These are phyloP conservation scores for Megaceryle maxima DNA, from an alignment of 2,113 vertebrate genomes.

Conservation along the genomic window DNA sequence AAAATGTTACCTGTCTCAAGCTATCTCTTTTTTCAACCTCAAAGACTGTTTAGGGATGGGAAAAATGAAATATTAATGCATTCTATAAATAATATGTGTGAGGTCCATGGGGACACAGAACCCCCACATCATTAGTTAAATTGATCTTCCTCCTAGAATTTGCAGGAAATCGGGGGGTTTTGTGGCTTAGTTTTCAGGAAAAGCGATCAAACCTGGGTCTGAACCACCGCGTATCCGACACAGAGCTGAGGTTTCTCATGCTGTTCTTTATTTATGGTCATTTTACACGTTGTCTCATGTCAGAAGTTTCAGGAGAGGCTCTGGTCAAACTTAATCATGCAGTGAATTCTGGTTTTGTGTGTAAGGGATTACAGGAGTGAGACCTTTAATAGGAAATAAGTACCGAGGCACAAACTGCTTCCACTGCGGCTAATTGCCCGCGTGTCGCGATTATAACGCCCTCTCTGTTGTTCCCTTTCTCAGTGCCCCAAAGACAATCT, in stretches of 20 bases:
- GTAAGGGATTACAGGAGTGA: not conserved
- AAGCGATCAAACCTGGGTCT: not conserved
- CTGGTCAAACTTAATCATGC: too few species aligned
- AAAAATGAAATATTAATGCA: slow-evolving; percentile 67
- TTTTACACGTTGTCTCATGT: rapidly evolving
- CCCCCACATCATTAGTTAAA: slow-evolving; percentile 63
- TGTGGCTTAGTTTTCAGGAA: not conserved
- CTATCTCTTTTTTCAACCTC: slow-evolving; percentile 9
- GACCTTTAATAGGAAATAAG: not conserved
- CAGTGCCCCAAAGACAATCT: not conserved
- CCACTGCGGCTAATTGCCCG: not conserved
- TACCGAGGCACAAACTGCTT: not conserved
- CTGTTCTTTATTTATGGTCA: not conserved
- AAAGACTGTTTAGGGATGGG: slow-evolving; percentile 58
- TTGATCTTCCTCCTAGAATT: slow-evolving; percentile 52
- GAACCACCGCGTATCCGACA: rapidly evolving
- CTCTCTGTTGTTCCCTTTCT: not conserved
- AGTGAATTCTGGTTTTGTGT: not conserved
- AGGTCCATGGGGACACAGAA: slow-evolving; percentile 51
- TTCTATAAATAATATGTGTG: slow-evolving; percentile 70
- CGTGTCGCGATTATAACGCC: rapidly evolving
- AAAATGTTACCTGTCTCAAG: slow-evolving; percentile 64
- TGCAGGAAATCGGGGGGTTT: not conserved
- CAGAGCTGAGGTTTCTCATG: not conserved
- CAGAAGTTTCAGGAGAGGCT: not conserved